phyloP scores from a whole-genome alignment of 2,888 invertebrate species.

The Drosophila prolongata region DNA sequence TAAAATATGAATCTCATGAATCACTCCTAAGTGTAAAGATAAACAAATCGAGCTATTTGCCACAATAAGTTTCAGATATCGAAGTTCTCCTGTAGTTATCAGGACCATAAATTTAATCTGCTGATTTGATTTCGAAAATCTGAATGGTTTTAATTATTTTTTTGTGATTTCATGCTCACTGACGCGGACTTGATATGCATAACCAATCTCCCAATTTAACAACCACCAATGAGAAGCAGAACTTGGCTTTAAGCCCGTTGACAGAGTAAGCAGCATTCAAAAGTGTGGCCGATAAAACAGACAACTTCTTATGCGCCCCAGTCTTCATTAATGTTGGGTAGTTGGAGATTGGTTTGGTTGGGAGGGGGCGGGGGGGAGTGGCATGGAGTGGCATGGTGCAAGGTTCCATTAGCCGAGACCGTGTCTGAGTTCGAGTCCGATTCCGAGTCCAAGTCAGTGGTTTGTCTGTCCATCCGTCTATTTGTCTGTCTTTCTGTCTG shows the following conservation, averaged over 20 bases:
- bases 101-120: conserved; percentile 8
- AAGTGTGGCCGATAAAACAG: conserved; percentile 22
- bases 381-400: conserved; percentile 44
- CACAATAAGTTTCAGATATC: neutral
- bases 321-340: conserved; percentile 1
- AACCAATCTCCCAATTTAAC: conserved; percentile 29
- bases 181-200: conserved; percentile 11
- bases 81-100: conserved; percentile 1
- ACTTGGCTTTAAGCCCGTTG: conserved; percentile 18
- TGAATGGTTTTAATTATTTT: conserved; percentile 20
- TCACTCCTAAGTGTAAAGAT: neutral
- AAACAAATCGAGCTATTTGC: neutral
- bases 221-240: conserved; percentile 10
- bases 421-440: conserved; percentile 25
- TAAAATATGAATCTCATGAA: neutral
- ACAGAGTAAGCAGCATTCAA: conserved; percentile 15
- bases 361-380: neutral
- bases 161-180: conserved; percentile 11
- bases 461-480: conserved; percentile 14
- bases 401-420: conserved; percentile 67
- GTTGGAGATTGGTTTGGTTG: neutral
- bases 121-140: conserved; percentile 28
- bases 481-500: conserved; percentile 3
- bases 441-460: conserved; percentile 16
- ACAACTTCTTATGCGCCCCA: conserved; percentile 23